Percentiles rank a stretch among this genome's conserved stretches.
Evolutionary conservation across 2,797 vertebrate genomes (phyloP).

Genomic region (Parauchenoglanis punctatus): DNA sequence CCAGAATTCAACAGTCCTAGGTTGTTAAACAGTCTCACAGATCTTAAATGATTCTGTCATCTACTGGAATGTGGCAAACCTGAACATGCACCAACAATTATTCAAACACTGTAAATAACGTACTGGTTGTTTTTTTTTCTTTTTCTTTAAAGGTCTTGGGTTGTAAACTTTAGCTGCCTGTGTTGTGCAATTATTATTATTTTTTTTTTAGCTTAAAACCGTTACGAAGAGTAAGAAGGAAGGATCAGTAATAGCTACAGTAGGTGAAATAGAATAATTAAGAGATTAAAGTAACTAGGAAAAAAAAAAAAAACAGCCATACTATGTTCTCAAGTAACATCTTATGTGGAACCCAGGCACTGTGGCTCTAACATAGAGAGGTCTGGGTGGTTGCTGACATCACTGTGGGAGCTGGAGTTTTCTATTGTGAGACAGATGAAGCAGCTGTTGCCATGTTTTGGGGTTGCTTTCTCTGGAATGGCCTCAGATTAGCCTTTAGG

Average conservation of each 20-base stretch:
- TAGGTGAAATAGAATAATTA: constrained; percentile 40
- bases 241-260: constrained; percentile 39
- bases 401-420: constrained; percentile 25
- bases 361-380: constrained; percentile 41
- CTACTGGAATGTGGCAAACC: constrained; percentile 73
- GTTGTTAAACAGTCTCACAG: constrained; percentile 61
- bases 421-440: neutral
- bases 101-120: constrained; percentile 47
- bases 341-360: constrained; percentile 58
- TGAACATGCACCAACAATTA: constrained; percentile 63
- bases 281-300: neutral
- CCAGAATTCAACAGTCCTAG: constrained; percentile 58
- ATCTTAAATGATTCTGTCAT: constrained; percentile 47
- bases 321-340: constrained; percentile 66
- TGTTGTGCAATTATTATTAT: constrained; percentile 61
- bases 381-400: constrained; percentile 37
- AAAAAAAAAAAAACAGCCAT: constrained; percentile 39
- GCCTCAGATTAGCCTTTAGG: constrained; percentile 61
- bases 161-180: constrained; percentile 68
- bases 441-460: neutral
- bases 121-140: constrained; percentile 48
- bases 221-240: constrained; percentile 20
- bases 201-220: constrained; percentile 44
- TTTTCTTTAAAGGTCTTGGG: neutral
- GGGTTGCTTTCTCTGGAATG: constrained; percentile 17